These are phyloP conservation scores for Poeciliopsis presidionis DNA, from an alignment of 2,797 vertebrate species.

Conservation along the genomic window DNA sequence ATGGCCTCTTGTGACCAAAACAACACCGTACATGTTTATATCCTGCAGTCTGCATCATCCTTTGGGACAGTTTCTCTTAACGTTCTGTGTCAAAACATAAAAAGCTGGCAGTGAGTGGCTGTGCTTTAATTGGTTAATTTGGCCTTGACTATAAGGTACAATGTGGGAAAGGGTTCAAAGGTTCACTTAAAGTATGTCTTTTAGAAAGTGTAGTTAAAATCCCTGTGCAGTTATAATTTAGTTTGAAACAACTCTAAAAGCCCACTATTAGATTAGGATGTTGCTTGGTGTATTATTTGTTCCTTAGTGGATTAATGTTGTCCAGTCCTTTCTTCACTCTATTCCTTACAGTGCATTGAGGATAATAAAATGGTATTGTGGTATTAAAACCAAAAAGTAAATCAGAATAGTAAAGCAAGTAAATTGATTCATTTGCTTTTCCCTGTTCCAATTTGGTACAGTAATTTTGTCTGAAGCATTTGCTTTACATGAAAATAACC, in stretches of 20 bases:
- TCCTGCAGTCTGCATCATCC: slow-evolving; percentile 12
- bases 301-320: background rate
- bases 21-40: background rate
- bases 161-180: background rate
- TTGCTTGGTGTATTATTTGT: background rate
- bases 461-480: background rate
- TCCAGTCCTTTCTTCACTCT: background rate
- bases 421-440: background rate
- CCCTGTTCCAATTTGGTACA: background rate
- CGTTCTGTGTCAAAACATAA: slow-evolving; percentile 10
- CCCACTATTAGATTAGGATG: background rate
- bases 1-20: slow-evolving; percentile 10
- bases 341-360: background rate
- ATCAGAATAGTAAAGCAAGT: background rate
- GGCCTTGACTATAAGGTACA: background rate
- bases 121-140: background rate
- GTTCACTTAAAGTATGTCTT: background rate
- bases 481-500: background rate
- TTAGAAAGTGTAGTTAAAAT: background rate
- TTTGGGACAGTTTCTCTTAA: slow-evolving; percentile 26
- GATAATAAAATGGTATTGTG: background rate
- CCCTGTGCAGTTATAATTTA: slow-evolving; percentile 1
- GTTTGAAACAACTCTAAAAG: background rate
- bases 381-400: background rate
- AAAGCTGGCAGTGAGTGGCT: background rate